Base-by-base conservation (phyloP, 2,888 invertebrate genomes). In the Amitus sp. region DNA sequence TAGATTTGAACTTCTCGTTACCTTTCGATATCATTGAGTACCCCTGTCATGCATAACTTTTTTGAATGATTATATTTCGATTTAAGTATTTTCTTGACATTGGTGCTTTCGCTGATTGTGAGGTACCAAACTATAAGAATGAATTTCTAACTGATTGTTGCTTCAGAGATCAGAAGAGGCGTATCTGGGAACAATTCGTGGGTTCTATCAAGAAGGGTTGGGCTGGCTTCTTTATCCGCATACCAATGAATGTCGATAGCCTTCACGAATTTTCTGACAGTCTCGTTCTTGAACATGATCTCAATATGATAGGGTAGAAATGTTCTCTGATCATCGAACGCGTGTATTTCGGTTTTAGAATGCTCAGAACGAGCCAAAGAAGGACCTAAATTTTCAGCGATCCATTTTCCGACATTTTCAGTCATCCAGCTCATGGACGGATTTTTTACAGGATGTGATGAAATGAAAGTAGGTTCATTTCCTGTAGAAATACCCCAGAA, bases 241-340 rank as follows among this genome's bases (percentile, higher is more conserved):
- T 96, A 96, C 90, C 94, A 96, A 80, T 96, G 96, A 2, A 94
- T 83, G 0, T 89, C 92, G 39, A 93, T 85, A 0, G 94, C 95
- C 71, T 89, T 87, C 0, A 94, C 82, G 73, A 88, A 91, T 39
- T 51, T 47, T 1, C 19, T 33, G 15, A 48, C 52, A 27, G 9
- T 15, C 9, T 20, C 27, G 33, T 61, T 19, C 13, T 43, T n/a
- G 13, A 33, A 62, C 12, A 18, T 23, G 28, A 50, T 53, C 5
- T 58, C 12, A 1, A 50, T 15, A 2, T 51, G 45, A 0, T 23
- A 4, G 2, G 43, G 13, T n/a, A 59, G 23, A 18, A 18, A 45
- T 12, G 86, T 77, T 57, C 92, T 84, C 74, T 92, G 90, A 77
- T 92, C 95, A 72, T 96, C 96, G 17, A 90, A 83, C 1, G 90